Conservation (phyloP, 1,140 invertebrate species). For the Orius insidiosus region DNA sequence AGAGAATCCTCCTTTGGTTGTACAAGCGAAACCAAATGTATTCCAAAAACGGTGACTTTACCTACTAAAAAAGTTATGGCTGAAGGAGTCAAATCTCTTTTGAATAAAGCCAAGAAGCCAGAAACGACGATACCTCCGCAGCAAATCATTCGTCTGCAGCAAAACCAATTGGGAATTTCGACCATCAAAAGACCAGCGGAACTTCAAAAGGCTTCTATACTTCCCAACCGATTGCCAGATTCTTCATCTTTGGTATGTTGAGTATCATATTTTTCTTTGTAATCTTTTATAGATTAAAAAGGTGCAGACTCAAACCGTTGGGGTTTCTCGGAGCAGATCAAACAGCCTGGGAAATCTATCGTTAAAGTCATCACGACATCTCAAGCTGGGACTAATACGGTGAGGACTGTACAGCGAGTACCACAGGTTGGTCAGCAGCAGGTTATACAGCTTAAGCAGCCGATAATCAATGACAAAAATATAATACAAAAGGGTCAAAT, state of each 20-base stretch:
- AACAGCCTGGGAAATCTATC: conserved; percentile 16
- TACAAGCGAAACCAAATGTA: conserved; percentile 25
- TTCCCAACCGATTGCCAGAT: no score
- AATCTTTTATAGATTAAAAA: conserved; percentile 7
- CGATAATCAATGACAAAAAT: conserved; percentile 11
- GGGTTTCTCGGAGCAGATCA: conserved; percentile 4
- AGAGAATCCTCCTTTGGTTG: neutral
- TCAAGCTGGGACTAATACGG: conserved; percentile 19
- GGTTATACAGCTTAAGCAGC: conserved; percentile 19
- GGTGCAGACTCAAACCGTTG: conserved; percentile 5
- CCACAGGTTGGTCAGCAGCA: conserved; percentile 16
- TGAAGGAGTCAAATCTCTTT: conserved; percentile 15
- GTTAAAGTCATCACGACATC: conserved; percentile 18
- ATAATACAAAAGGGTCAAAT: conserved; percentile 10
- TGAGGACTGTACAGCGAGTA: conserved; percentile 21
- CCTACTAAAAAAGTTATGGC: conserved; percentile 25
- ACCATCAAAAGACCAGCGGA: no score
- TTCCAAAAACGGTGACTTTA: conserved; percentile 26
- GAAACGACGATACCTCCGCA: neutral
- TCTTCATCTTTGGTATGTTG: no score
- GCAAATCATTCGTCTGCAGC: neutral
- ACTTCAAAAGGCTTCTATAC: no score
- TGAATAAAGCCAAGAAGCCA: conserved; percentile 7
- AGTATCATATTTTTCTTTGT: no score
- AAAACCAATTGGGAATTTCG: no score